Evolutionary conservation across 2,113 vertebrate species (phyloP), one percentile per base, ranked within the genome.

Genomic region (Elephas maximus): DNA sequence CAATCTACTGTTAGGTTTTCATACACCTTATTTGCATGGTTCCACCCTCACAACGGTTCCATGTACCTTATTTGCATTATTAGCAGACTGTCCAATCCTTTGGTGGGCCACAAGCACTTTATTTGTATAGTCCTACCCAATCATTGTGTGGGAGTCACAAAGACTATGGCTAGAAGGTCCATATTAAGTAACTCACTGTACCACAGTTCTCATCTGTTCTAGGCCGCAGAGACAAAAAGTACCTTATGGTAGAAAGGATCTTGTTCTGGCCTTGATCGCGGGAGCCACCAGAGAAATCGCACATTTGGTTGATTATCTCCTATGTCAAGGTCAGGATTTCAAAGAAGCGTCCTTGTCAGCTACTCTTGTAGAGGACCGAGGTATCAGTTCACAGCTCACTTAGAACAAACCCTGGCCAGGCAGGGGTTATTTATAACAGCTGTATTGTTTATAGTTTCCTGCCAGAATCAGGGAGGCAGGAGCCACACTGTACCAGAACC

Each of bases 191-290:
- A 33, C 28, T 69, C 30, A 30, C 30, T 33, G 30, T 10, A 69
- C 65, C 30, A 4, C 28, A 69, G 30, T 33, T 69, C 30, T 12
- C 30, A 33, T 69, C 51, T 65, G 45, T 79, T 21, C 85, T 95
- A 3, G 63, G 12, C 45, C 77, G 48, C 79, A 3, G 79, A 77
- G 45, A 94, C 63, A 28, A 69, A 3, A 3, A 12, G 5, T 23
- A 18, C 91, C 96, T 95, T 74, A 0, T 20, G 45, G 89, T 11
- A 65, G 63, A 80, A 90, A 79, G 81, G 80, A 92, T 9, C 62
- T 78, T 45, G 0, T 23, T 2, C 82, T 33, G 82, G 60, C 18
- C 8, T 82, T 53, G 4, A 26, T 86, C 6, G 1, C 41, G 0
- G 91, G 65, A 77, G 91, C 45, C 3, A 1, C 65, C 14, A 69